phyloP scores from a whole-genome alignment of 2,888 invertebrate species.

The Drosophila prostipennis region DNA sequence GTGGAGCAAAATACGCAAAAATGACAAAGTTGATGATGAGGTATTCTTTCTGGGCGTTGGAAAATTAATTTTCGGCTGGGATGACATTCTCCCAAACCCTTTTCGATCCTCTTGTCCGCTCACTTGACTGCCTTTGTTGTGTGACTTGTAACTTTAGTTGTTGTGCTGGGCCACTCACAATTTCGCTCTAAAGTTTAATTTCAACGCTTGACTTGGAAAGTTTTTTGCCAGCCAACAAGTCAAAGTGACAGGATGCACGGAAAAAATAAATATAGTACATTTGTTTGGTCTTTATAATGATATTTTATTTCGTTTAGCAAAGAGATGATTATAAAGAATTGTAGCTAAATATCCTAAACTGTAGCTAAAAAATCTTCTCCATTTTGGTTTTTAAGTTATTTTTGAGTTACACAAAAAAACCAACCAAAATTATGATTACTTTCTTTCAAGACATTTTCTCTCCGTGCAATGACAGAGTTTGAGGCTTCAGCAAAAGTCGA shows the following conservation, averaged over 20 bases:
- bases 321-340: too few species aligned
- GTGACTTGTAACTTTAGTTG: slow-evolving; percentile 73
- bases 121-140: slow-evolving; percentile 54
- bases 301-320: too few species aligned
- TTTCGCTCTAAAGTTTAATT: slow-evolving; percentile 72
- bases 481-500: slow-evolving; percentile 21
- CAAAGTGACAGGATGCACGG: slow-evolving; percentile 14
- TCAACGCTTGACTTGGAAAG: slow-evolving; percentile 76
- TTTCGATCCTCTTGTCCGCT: slow-evolving; percentile 7
- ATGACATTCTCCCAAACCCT: slow-evolving; percentile 30
- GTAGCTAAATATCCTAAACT: too few species aligned
- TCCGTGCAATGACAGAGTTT: slow-evolving; percentile 17
- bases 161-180: slow-evolving; percentile 46
- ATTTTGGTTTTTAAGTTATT: too few species aligned
- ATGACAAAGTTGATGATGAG: slow-evolving; percentile 34
- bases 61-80: slow-evolving; percentile 46
- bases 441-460: neutral
- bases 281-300: too few species aligned
- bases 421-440: neutral
- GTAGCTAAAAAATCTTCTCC: too few species aligned
- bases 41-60: slow-evolving; percentile 35
- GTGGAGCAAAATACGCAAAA: slow-evolving; percentile 40
- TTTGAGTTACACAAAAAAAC: too few species aligned
- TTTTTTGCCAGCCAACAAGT: slow-evolving; percentile 48
- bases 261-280: neutral